Evolutionary conservation across 2,113 vertebrate genomes (phyloP), one percentile per base, ranked within the genome.

Genomic region (Penelope pileata): DNA sequence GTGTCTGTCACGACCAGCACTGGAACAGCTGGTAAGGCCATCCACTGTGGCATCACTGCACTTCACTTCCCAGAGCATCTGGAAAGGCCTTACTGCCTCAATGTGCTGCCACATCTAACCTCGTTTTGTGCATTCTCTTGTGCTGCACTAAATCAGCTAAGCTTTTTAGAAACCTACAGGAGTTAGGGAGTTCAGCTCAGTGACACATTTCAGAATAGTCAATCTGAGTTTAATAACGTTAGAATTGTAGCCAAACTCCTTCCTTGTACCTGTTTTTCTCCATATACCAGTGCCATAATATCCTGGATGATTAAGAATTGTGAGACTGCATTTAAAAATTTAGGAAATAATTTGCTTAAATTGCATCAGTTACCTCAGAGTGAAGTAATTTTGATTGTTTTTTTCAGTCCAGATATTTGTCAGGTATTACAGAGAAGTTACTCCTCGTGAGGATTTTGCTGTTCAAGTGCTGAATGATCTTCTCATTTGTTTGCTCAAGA

Each of bases 401-500:
- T n/a, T 84, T 98, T 54, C 96, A 99, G 99, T 96, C 67, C 97
- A 96, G 26, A 97, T 99, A 92, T 99, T 99, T 96, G 91, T 97
- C 83, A 97, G 97, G 21, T 99, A 98, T 91, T 99, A 99, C 95
- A 97, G 95, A 93, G 98, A 95, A 47, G 98, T 97, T 97, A 81
- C 91, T 60, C 98, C 98, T 19, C 98, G 98, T 53, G 50, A 74
- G 27, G 95, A 98, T 95, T 99, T 99, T 96, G 97, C 98, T 76
- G 92, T 73, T 75, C 96, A 98, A 76, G 97, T 98, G 29, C 83
- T 99, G 60, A 97, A 97, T 29, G 95, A 97, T 32, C 98, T 99
- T 91, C 97, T 99, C 38, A 91, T 97, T 95, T 95, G 97, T 89
- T 96, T 99, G 87, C 98, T 99, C 56, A 96, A 97, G 84, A 96